Base-by-base conservation (phyloP, 2,888 invertebrate genomes). In the Hetaerina titia region DNA sequence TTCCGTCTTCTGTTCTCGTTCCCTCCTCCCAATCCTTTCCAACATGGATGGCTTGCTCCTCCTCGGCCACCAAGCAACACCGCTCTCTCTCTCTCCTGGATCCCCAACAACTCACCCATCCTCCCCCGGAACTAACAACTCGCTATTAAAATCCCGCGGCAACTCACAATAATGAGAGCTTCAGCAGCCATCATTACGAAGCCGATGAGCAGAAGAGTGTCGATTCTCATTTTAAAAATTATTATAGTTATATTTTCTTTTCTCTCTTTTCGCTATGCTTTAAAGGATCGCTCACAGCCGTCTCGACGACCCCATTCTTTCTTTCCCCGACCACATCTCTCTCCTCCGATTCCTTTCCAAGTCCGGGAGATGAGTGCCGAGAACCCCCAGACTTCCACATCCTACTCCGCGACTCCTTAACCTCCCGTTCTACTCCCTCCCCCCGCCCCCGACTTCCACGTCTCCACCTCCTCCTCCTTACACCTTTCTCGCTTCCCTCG, bases 71-170 rank as follows among this genome's bases (percentile, higher is more conserved):
- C 56, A 81, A 31, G 81, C 81, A 13, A 31, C 31, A 69, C 31
- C 69, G n/a, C n/a, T 15, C 13, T n/a, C 31, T 31, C 17, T 81
- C 81, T 8, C 81, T 81, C 31, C 31, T 22, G 69, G n/a, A 8
- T 4, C 69, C 69, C 69, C 81, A 81, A 81, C 15, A 81, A 31
- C 81, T 7, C 60, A 31, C 81, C 11, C 31, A 11, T 31, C 81
- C 81, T 31, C 9, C 81, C 31, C 25, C 31, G 81, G 81, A 81
- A 31, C 81, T 81, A 81, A 81, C 81, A 81, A 13, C 81, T 31
- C 81, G 81, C 81, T 81, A 22, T 81, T 81, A 81, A 81, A 81
- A 81, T 81, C 74, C 25, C 81, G 81, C 81, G 81, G 31, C 25
- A 31, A 31, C 81, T 22, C 81, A n/a, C 69, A 19, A 15, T 81